Evolutionary conservation across 2,888 invertebrate genomes (phyloP), one percentile per base, ranked within the genome.

Genomic region (Drosophila lutescens): DNA sequence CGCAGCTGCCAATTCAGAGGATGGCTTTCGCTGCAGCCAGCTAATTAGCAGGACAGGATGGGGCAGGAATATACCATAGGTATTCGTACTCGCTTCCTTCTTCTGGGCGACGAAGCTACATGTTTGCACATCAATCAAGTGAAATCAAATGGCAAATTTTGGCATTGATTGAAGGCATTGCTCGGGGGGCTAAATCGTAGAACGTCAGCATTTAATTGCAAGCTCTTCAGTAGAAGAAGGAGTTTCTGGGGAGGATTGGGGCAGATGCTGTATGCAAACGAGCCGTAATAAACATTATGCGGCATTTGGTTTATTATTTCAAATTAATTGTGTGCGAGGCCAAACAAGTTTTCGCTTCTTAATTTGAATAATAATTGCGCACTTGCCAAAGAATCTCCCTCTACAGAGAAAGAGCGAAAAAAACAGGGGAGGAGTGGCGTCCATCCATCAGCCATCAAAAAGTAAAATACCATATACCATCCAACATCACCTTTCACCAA

Each of bases 81-180:
- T 47, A 72, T 66, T 67, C 73, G 30, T 47, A 72, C 59, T 67
- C 73, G 44, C 63, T 71, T 57, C 71, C 40, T 54, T 40, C 54
- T 53, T 58, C n/a, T 32, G 40, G 40, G 40, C 58, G 20, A 70
- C 12, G 32, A 12, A 32, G 30, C 15, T 8, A 66, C 71, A 57
- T 83, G 67, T 83, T 83, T 86, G 79, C 74, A 80, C 83, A 83
- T 83, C 79, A 79, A 83, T 83, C 83, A 82, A 83, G 56, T 76
- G 68, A 70, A 80, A 74, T 80, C 78, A 80, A 82, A 80, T 77
- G 61, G 63, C 65, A 66, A 77, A 76, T 67, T 77, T 68, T 61
- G 68, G 77, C 63, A 63, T 68, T 83, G 84, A 83, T 86, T 83
- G 86, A 83, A 86, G 78, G 85, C 86, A 57, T 72, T 51, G 61